phyloP scores from a whole-genome alignment of 2,797 vertebrate genomes.

The Hybognathus amarus region DNA sequence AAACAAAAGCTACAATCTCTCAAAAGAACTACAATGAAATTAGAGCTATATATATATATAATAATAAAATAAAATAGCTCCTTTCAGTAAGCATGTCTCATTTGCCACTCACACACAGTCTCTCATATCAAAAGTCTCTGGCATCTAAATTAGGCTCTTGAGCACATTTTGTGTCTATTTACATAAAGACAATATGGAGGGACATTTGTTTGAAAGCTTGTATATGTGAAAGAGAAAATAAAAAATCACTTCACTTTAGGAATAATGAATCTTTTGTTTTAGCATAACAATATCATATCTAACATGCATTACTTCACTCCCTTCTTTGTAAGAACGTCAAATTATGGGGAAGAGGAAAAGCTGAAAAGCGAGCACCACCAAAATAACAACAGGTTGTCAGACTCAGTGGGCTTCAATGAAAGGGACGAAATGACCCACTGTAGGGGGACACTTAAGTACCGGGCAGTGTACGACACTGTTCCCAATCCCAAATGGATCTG shows the following conservation, averaged over 20 bases:
- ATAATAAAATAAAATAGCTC: not conserved
- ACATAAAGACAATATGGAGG: slow-evolving; percentile 22
- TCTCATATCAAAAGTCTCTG: slow-evolving; percentile 25
- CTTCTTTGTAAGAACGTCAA: not conserved
- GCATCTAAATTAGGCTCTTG: slow-evolving; percentile 5
- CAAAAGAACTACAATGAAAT: slow-evolving; percentile 57
- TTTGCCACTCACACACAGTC: slow-evolving; percentile 1
- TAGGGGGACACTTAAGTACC: not conserved
- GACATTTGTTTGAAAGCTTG: slow-evolving; percentile 2
- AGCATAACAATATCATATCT: slow-evolving; percentile 32
- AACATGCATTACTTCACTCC: slow-evolving; percentile 43
- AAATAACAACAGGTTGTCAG: slow-evolving; percentile 30
- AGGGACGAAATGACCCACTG: not conserved
- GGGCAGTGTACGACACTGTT: not conserved
- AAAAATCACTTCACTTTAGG: not conserved
- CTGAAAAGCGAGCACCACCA: not conserved
- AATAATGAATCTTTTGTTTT: slow-evolving; percentile 7
- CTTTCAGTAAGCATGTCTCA: not conserved
- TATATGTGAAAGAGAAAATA: not conserved
- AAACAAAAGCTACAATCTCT: slow-evolving; percentile 56
- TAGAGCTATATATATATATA: slow-evolving; percentile 47
- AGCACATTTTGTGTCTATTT: slow-evolving; percentile 16
- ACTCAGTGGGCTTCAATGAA: slow-evolving; percentile 20
- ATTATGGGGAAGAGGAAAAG: slow-evolving; percentile 5
- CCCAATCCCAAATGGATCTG: not conserved